Evolutionary conservation across 2,888 invertebrate species (phyloP).

Genomic region (Synanthedon vespiformis): DNA sequence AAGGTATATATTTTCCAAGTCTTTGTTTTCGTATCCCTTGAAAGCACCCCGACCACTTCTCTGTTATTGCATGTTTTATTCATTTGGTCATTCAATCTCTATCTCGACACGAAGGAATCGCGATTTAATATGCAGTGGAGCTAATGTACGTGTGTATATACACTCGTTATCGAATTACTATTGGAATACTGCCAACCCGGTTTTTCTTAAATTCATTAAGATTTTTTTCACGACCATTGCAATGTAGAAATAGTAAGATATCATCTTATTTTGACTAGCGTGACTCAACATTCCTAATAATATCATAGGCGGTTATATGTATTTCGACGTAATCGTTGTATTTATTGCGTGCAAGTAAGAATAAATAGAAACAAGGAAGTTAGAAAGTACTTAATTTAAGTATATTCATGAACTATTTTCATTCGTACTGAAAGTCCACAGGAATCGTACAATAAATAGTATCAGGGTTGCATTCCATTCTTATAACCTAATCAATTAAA

Average conservation of each 20-base stretch:
- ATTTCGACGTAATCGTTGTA: no score
- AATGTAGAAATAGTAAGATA: not conserved
- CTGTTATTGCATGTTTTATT: conserved; percentile 54
- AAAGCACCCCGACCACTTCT: conserved; percentile 5
- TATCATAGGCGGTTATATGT: no score
- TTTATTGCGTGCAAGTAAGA: no score
- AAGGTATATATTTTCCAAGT: no score
- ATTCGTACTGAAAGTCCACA: no score
- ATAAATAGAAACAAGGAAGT: no score
- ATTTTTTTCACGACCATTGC: not conserved
- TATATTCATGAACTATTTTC: no score
- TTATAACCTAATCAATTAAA: no score
- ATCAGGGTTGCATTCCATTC: no score
- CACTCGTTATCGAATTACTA: not conserved
- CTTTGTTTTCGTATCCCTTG: no score
- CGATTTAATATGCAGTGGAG: not conserved
- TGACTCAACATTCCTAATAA: not conserved
- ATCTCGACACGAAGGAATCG: not conserved
- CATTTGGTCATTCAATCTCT: conserved; percentile 15
- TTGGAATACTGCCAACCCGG: not conserved
- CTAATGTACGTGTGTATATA: not conserved
- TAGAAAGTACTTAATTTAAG: no score
- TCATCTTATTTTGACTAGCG: not conserved
- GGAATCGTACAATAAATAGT: no score
- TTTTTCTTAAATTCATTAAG: not conserved